A percentile compares a stretch with the other conserved stretches of the same genome.
These are phyloP conservation scores for Corythoichthys intestinalis DNA, from an alignment of 2,113 vertebrate species.

Conservation along the genomic window DNA sequence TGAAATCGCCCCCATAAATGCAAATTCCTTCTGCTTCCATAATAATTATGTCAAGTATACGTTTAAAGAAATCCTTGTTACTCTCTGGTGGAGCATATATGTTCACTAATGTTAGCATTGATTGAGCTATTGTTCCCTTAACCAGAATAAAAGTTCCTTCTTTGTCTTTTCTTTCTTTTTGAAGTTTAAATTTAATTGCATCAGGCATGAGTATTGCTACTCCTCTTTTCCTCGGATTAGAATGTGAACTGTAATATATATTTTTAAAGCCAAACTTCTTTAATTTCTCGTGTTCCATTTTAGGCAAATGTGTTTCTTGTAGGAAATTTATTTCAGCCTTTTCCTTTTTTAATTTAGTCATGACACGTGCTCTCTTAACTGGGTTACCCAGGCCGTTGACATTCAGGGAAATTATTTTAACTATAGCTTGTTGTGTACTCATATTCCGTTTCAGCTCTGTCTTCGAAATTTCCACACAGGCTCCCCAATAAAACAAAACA, in stretches of 20 bases:
- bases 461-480: not conserved
- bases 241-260: not conserved
- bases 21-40: slow-evolving; percentile 1
- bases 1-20: slow-evolving; percentile 10
- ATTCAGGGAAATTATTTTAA: too few relatives aligned
- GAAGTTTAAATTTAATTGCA: not conserved
- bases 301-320: not conserved
- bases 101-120: too few relatives aligned
- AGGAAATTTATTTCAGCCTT: too few relatives aligned
- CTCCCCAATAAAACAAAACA: not conserved
- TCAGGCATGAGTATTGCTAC: not conserved
- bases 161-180: slow-evolving; percentile 9
- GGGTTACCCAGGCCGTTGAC: too few relatives aligned
- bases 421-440: too few relatives aligned
- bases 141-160: not conserved
- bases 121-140: not conserved
- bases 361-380: too few relatives aligned
- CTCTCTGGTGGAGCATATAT: too few relatives aligned
- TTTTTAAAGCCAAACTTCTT: not conserved
- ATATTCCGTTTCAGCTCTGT: not conserved
- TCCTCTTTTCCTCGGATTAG: not conserved
- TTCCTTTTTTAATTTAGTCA: too few relatives aligned
- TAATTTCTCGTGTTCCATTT: not conserved
- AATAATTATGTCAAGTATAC: slow-evolving; percentile 4
- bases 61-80: not conserved